Evolutionary conservation across 1,140 invertebrate genomes (phyloP).

Genomic region (Sycophila sp.): DNA sequence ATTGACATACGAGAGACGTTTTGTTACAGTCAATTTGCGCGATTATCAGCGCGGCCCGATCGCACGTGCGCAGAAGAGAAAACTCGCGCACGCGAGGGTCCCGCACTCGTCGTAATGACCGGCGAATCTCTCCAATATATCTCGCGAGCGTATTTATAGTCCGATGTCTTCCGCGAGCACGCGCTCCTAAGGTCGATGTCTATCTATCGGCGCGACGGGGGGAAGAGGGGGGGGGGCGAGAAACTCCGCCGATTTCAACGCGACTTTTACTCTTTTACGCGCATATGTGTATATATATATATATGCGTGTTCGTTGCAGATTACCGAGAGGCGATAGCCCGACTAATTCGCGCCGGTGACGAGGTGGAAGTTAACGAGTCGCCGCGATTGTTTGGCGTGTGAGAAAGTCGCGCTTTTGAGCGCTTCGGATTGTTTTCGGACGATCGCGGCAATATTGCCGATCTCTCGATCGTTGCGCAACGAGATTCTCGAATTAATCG

Average conservation of each 20-base stretch:
- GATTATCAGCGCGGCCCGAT: constrained; percentile 13
- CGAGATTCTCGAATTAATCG: too few species aligned
- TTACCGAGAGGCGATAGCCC: neutral
- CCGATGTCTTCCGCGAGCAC: constrained; percentile 12
- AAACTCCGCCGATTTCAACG: neutral
- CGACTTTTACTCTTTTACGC: neutral
- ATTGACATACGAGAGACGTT: constrained; percentile 30
- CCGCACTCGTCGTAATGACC: constrained; percentile 19
- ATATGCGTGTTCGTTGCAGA: too few species aligned
- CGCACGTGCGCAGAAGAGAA: constrained; percentile 2
- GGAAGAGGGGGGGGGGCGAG: too few species aligned
- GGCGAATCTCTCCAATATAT: constrained; percentile 26
- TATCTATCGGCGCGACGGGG: neutral
- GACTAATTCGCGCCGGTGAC: neutral
- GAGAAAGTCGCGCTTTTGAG: neutral
- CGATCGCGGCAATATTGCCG: too few species aligned
- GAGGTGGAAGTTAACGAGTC: neutral
- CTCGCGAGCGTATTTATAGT: neutral
- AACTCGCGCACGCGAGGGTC: constrained; percentile 2
- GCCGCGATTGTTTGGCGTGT: neutral
- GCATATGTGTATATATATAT: neutral
- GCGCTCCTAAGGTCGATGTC: constrained; percentile 29
- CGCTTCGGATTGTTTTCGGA: too few species aligned
- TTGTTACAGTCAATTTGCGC: constrained; percentile 31
- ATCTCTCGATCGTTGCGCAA: too few species aligned